phyloP scores from a whole-genome alignment of 1,140 invertebrate species.

The Gryllus bimaculatus region DNA sequence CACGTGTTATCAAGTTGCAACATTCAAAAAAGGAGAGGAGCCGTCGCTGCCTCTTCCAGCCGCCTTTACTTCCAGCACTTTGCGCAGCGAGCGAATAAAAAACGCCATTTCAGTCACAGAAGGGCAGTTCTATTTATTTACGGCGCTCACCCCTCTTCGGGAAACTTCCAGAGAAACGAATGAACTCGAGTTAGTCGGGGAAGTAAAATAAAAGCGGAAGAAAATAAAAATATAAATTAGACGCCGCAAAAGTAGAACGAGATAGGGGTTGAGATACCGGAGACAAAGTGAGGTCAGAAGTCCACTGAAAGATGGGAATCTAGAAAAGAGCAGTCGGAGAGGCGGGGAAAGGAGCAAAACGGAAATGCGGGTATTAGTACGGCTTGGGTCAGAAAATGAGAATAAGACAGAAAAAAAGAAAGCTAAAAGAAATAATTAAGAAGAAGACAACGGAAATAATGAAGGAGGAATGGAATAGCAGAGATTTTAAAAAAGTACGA shows the following conservation, averaged over 20 bases:
- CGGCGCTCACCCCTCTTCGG: background rate
- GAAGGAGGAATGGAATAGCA: too few relatives aligned
- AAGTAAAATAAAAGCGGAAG: background rate
- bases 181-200: background rate
- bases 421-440: too few relatives aligned
- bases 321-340: background rate
- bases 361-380: too few relatives aligned
- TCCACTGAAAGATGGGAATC: background rate
- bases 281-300: background rate
- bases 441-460: too few relatives aligned
- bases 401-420: background rate
- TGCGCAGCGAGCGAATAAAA: background rate
- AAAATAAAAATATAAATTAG: conserved; percentile 6
- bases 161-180: background rate
- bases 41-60: background rate
- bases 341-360: background rate
- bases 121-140: conserved; percentile 1
- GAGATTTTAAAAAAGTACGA: too few relatives aligned
- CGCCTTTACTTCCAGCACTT: background rate
- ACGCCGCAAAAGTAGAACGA: background rate
- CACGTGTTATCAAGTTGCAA: background rate
- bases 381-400: background rate
- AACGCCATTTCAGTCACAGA: background rate
- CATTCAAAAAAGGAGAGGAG: background rate
- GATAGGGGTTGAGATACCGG: background rate